Percentiles rank a stretch among this genome's conserved stretches.
Evolutionary conservation across 2,888 invertebrate species (phyloP).

Genomic region (Tipula confusa): DNA sequence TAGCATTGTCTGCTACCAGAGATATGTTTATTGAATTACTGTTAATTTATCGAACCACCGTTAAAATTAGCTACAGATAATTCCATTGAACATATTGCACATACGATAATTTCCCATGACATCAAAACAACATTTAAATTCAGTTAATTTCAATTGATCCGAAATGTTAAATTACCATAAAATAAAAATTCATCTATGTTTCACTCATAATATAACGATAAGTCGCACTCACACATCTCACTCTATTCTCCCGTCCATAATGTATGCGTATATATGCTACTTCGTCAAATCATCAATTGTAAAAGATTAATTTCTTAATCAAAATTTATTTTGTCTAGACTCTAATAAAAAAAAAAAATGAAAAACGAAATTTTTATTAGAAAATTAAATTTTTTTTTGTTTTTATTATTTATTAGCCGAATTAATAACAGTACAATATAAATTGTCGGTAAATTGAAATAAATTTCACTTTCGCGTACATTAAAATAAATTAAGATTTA

Average conservation of each 20-base stretch:
- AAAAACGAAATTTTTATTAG: neutral
- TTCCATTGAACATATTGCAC: too few species aligned
- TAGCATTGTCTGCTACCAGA: too few species aligned
- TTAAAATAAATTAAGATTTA: neutral
- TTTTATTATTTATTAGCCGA: neutral
- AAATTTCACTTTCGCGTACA: neutral
- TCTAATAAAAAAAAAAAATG: neutral
- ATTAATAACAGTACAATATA: neutral
- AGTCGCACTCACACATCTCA: neutral
- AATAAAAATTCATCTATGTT: too few species aligned
- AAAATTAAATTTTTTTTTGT: neutral
- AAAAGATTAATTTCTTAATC: slow-evolving; percentile 12
- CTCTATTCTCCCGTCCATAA: neutral
- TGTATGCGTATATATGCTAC: too few species aligned
- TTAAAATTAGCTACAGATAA: too few species aligned
- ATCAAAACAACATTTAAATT: neutral
- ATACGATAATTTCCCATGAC: neutral
- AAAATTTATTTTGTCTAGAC: slow-evolving; percentile 20
- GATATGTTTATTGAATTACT: too few species aligned
- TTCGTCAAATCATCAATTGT: neutral
- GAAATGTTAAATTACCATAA: neutral
- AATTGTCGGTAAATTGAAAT: slow-evolving; percentile 20
- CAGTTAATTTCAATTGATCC: neutral
- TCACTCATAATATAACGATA: too few species aligned
- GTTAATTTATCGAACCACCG: too few species aligned